Base-by-base conservation (phyloP, 2,797 vertebrate species). In the Pterois miles region DNA sequence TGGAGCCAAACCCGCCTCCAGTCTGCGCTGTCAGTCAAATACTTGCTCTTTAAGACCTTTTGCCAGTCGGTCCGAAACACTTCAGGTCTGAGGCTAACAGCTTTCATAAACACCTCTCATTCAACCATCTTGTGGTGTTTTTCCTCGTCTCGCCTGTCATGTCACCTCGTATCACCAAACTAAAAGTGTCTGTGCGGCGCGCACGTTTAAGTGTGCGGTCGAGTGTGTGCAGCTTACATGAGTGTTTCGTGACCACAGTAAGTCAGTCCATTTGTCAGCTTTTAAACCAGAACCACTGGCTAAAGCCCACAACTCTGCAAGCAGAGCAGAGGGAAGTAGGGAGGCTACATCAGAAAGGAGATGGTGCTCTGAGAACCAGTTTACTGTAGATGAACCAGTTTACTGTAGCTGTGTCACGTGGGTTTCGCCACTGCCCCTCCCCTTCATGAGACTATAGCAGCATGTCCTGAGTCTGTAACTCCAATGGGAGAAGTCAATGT, bases 231-330 rank as follows among this genome's bases (percentile, higher is more conserved):
- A 1, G 50, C 38, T 20, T 43, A 67, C 22, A 58, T 38, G 22
- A 71, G 82, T 76, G 79, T 86, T 91, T 87, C 53, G 64, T 75
- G 90, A 92, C 90, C 90, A 65, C 90, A 90, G 84, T 65, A 78
- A 82, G 87, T 91, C 89, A 81, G 84, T 87, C 74, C 88, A 85
- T 86, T 91, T 90, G 86, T 90, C 81, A 90, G 85, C 74, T 86
- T 89, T 90, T 78, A 85, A 88, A 88, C 82, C 86, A 65, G 85
- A 89, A 81, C 83, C 77, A 62, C 84, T 69, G 76, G 66, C 82
- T 76, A 12, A 81, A 86, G 76, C 71, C 83, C 75, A 77, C 81
- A 82, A 38, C 50, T 84, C 66, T 82, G 54, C 73, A 80, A 77
- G 77, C 56, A 81, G 48, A 66, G 64, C 4, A 54, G 68, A 63